phyloP scores from a whole-genome alignment of 2,888 invertebrate genomes.

The Meteorus colon region DNA sequence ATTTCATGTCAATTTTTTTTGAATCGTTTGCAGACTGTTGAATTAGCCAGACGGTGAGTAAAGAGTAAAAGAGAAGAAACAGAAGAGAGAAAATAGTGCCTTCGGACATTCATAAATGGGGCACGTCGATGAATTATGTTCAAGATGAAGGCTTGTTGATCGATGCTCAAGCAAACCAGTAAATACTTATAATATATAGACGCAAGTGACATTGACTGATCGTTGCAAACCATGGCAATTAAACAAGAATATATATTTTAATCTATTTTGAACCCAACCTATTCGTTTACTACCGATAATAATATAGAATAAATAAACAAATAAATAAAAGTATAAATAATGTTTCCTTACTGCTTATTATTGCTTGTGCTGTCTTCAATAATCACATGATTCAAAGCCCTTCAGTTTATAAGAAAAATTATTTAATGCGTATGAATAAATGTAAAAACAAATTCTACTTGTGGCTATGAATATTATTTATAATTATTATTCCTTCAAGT shows the following conservation, averaged over 20 bases:
- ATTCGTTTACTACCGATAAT: background rate
- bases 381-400: slow-evolving; percentile 12
- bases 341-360: slow-evolving; percentile 10
- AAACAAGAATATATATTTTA: background rate
- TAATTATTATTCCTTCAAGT: too few species aligned
- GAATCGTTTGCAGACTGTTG: slow-evolving; percentile 16
- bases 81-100: background rate
- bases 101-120: slow-evolving; percentile 23
- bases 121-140: slow-evolving; percentile 33
- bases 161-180: slow-evolving; percentile 44
- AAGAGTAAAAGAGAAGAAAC: background rate
- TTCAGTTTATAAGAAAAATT: background rate
- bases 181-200: slow-evolving; percentile 30
- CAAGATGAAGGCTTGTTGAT: slow-evolving; percentile 45
- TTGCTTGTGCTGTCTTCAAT: slow-evolving; percentile 8
- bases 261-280: background rate
- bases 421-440: background rate
- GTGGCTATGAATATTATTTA: too few species aligned
- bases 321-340: background rate
- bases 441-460: slow-evolving; percentile 13
- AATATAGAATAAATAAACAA: background rate
- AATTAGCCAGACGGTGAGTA: background rate
- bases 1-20: slow-evolving; percentile 7
- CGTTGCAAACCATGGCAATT: slow-evolving; percentile 33
- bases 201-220: slow-evolving; percentile 51